Evolutionary conservation across 2,113 vertebrate species (phyloP), one percentile per base, ranked within the genome.

Genomic region (Psilopsiagon aymara): DNA sequence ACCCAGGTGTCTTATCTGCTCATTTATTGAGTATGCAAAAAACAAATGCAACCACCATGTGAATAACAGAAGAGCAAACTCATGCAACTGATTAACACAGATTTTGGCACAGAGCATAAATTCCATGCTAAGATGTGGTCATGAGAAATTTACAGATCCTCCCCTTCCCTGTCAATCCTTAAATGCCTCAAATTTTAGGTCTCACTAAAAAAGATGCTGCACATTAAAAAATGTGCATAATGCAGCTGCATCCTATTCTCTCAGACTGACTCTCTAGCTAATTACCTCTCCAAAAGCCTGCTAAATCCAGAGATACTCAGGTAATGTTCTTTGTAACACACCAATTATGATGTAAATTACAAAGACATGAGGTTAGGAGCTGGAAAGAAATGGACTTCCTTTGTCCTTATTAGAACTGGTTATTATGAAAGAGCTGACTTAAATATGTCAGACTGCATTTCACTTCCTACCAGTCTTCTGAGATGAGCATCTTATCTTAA

Each of bases 391-490:
- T 13, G 18, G 53, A 69, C 59, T 94, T 71, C 59, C 24, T 90
- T 91, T 53, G 44, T 85, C 53, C 63, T 70, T 77, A 53, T 87
- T 94, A 90, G 46, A 79, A 68, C 35, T 15, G 51, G 37, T 83
- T 82, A 71, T 84, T 82, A 81, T 75, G 59, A 92, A 90, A 86
- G n/a, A 88, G 4, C 25, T 90, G 68, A 52, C 20, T 85, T 80
- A 92, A 92, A 86, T 53, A 92, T 75, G 71, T 96, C 25, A 92
- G 52, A 91, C 57, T 67, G 23, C 25, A 80, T 90, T 91, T 79
- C 49, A 59, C 20, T 90, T 89, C 51, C 52, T 71, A 83, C 13
- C 9, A 71, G 35, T 77, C 51, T 82, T 94, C 25, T 31, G 55
- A 91, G 87, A 67, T 77, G 55, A 90, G 27, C 55, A 88, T 83